Conservation (phyloP, 2,888 invertebrate genomes). For the Stenichneumon culpator region DNA sequence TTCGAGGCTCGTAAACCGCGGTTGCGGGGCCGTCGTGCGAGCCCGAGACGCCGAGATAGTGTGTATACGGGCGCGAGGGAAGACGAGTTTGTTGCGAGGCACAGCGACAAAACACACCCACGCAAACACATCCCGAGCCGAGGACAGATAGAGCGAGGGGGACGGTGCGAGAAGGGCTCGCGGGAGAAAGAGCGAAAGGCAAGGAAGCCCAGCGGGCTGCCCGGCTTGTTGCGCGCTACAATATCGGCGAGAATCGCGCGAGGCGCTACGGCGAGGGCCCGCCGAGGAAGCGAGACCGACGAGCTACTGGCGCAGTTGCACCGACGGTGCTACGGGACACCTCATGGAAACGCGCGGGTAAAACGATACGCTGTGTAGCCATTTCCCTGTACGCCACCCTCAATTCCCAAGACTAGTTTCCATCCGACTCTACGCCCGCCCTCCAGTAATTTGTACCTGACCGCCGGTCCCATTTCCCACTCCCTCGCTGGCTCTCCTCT, state of each 20-base stretch:
- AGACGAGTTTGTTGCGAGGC: slow-evolving; percentile 29
- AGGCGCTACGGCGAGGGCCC: slow-evolving; percentile 21
- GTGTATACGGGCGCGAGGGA: not conserved
- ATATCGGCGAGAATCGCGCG: slow-evolving; percentile 63
- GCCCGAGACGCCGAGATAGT: slow-evolving; percentile 16
- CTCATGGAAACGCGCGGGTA: slow-evolving; percentile 65
- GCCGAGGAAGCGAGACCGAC: slow-evolving; percentile 8
- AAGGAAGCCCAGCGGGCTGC: slow-evolving; percentile 56
- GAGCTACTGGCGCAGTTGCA: slow-evolving; percentile 15
- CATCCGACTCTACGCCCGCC: slow-evolving; percentile 73
- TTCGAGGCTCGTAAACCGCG: slow-evolving; percentile 80
- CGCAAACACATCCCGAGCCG: not conserved
- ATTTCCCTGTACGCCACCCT: slow-evolving; percentile 77
- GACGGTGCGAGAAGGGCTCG: slow-evolving; percentile 34
- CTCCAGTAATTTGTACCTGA: slow-evolving; percentile 78
- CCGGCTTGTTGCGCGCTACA: slow-evolving; percentile 68
- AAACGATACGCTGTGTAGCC: slow-evolving; percentile 75
- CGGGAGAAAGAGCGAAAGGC: slow-evolving; percentile 43
- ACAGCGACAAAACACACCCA: slow-evolving; percentile 32
- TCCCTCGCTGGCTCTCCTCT: slow-evolving; percentile 44
- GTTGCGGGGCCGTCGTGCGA: not conserved
- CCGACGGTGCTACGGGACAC: slow-evolving; percentile 31
- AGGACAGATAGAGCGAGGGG: slow-evolving; percentile 19
- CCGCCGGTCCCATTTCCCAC: slow-evolving; percentile 70
- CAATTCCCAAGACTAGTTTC: slow-evolving; percentile 81